Conservation (phyloP, 2,797 vertebrate species). For the Melopsittacus undulatus region DNA sequence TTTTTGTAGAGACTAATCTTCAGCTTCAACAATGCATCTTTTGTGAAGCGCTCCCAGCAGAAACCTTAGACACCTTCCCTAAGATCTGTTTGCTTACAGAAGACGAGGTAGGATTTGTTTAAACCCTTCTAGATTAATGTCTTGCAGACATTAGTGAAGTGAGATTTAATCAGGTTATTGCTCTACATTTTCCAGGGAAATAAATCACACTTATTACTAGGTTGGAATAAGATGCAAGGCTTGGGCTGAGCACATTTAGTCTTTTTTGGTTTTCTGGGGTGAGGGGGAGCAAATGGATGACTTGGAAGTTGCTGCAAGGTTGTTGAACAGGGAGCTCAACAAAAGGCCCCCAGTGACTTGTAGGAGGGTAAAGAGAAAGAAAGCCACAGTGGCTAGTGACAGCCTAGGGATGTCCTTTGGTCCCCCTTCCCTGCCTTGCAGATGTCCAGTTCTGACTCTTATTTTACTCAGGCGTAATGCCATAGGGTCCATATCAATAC, state of each 20-base stretch:
- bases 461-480: background rate
- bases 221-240: constrained; percentile 26
- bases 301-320: constrained; percentile 10
- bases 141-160: constrained; percentile 69
- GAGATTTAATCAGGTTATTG: constrained; percentile 67
- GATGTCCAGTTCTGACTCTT: background rate
- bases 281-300: background rate
- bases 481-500: background rate
- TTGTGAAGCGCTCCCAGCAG: constrained; percentile 64
- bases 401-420: background rate
- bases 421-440: background rate
- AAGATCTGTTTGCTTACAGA: constrained; percentile 71
- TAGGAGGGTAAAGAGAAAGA: background rate
- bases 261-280: background rate
- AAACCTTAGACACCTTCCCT: constrained; percentile 71
- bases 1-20: constrained; percentile 59
- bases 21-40: constrained; percentile 67
- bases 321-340: background rate
- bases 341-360: background rate
- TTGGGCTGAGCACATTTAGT: background rate
- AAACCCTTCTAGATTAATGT: constrained; percentile 68
- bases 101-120: constrained; percentile 69
- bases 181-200: constrained; percentile 66
- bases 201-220: constrained; percentile 65
- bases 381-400: background rate